Percentiles rank a stretch among this genome's conserved stretches.
Evolutionary conservation across 92 coral and sea anemone species (phyloP).

Genomic region (Zoanthus sansibaricus): DNA sequence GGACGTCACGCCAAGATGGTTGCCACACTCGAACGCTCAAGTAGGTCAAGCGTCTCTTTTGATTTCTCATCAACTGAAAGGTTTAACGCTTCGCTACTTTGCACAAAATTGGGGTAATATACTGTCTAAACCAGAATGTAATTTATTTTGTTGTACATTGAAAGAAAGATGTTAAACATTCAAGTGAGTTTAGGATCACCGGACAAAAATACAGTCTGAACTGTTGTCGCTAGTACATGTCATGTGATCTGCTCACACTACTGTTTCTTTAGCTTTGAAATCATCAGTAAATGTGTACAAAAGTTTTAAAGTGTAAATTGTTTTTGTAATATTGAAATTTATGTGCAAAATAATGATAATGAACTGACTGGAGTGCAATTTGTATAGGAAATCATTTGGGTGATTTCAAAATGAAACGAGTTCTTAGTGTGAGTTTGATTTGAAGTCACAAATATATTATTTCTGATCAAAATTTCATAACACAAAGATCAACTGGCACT

Average conservation of each 20-base stretch:
- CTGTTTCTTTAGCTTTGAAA: too few species aligned
- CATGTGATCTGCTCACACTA: constrained; percentile 34
- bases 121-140: constrained; percentile 1
- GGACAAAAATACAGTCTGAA: constrained; percentile 3
- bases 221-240: constrained; percentile 17
- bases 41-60: constrained; percentile 24
- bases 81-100: constrained; percentile 26
- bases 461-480: too few species aligned
- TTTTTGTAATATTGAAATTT: too few species aligned
- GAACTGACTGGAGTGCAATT: too few species aligned
- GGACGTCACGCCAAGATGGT: constrained; percentile 30
- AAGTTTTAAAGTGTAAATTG: too few species aligned
- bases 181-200: background rate
- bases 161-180: constrained; percentile 6
- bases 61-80: constrained; percentile 27
- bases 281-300: too few species aligned
- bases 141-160: constrained; percentile 7
- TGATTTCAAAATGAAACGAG: too few species aligned
- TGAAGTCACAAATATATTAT: too few species aligned
- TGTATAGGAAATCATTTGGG: too few species aligned
- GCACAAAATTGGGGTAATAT: constrained; percentile 24
- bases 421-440: too few species aligned
- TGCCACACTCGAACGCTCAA: constrained; percentile 20
- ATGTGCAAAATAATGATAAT: too few species aligned
- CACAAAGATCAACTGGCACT: too few species aligned